phyloP scores from a whole-genome alignment of 2,113 vertebrate species.

The Lycaon pictus region DNA sequence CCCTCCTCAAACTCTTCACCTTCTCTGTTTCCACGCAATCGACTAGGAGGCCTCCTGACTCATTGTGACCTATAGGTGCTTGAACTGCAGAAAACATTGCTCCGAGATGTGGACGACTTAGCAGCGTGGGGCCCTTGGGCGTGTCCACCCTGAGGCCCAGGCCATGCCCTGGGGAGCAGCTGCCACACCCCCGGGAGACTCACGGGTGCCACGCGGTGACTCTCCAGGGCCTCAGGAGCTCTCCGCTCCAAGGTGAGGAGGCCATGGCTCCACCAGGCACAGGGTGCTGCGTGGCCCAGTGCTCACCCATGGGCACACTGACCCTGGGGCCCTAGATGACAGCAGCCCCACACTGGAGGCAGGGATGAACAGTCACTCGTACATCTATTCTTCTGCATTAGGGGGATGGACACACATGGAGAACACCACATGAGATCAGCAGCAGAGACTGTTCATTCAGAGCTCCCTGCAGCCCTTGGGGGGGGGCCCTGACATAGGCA shows the following conservation, averaged over 20 bases:
- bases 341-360: not conserved
- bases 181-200: not conserved
- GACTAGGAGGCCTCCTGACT: not conserved
- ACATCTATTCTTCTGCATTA: too few species aligned
- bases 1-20: not conserved
- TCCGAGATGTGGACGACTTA: not conserved
- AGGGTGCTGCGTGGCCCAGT: too few species aligned
- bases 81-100: not conserved
- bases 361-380: too few species aligned
- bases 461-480: too few species aligned
- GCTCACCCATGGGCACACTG: not conserved
- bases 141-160: not conserved
- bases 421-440: too few species aligned
- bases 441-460: too few species aligned
- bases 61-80: not conserved
- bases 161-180: not conserved
- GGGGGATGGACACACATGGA: too few species aligned
- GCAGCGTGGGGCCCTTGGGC: not conserved
- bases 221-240: not conserved
- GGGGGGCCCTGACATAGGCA: too few species aligned
- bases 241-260: not conserved
- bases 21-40: not conserved
- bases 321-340: not conserved
- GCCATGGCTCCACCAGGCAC: not conserved
- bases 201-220: not conserved